Conservation (phyloP, 1,140 invertebrate species). For the Trichoplusia ni region DNA sequence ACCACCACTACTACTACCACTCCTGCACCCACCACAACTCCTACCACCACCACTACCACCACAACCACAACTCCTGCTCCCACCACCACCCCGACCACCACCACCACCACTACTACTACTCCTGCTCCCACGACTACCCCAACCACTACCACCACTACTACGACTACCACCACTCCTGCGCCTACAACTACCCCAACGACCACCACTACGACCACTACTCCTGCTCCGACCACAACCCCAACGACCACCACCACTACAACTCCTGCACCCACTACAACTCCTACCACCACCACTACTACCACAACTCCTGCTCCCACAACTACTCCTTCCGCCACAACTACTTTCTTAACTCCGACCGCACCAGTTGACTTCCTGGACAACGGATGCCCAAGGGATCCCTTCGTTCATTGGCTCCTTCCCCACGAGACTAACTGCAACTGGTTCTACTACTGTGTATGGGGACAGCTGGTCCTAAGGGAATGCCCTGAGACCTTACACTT, state of each 20-base stretch:
- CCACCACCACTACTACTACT: background rate
- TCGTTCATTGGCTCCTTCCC: conserved; percentile 71
- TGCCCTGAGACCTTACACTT: conserved; percentile 83
- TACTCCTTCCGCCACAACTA: background rate
- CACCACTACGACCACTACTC: background rate
- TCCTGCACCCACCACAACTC: background rate
- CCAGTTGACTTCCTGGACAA: conserved; percentile 49
- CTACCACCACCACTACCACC: background rate
- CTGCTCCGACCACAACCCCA: background rate
- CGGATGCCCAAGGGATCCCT: conserved; percentile 61
- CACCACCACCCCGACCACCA: background rate
- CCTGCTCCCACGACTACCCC: conserved; percentile 4
- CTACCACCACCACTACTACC: background rate
- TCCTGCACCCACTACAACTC: conserved; percentile 6
- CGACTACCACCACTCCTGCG: background rate
- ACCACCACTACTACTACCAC: background rate
- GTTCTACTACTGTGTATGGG: conserved; percentile 84
- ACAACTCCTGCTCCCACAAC: background rate
- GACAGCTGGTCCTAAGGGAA: conserved; percentile 64
- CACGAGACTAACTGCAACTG: conserved; percentile 80
- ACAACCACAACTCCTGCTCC: conserved; percentile 2
- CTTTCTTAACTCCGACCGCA: conserved; percentile 8
- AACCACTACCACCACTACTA: conserved; percentile 6
- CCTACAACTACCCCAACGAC: conserved; percentile 3
- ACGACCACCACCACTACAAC: background rate